Evolutionary conservation across 2,888 invertebrate species (phyloP).

Genomic region (Cacoxenus indagator): DNA sequence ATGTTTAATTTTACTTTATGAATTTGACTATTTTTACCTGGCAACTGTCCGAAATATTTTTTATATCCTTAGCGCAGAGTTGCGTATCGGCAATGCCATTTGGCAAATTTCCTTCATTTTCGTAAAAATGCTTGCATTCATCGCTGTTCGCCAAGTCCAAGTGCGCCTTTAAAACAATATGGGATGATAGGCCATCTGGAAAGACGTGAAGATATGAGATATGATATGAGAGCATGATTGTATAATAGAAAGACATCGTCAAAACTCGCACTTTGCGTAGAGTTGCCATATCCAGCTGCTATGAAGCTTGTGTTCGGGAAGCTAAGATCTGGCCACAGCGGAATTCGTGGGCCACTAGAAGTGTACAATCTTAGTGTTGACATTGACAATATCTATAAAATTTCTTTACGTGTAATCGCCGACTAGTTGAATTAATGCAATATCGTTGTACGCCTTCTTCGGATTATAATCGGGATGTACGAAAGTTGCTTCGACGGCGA

Average conservation of each 20-base stretch:
- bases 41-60: constrained; percentile 5
- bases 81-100: constrained; percentile 34
- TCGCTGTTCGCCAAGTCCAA: constrained; percentile 25
- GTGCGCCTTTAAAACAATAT: constrained; percentile 27
- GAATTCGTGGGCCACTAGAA: background rate
- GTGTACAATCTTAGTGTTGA: background rate
- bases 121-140: constrained; percentile 23
- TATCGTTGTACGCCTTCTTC: background rate
- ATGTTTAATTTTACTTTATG: background rate
- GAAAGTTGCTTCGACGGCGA: background rate
- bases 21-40: background rate
- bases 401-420: background rate
- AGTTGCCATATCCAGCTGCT: constrained; percentile 74
- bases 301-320: constrained; percentile 67
- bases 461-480: background rate
- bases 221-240: background rate
- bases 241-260: background rate
- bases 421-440: background rate
- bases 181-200: constrained; percentile 36
- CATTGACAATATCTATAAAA: background rate
- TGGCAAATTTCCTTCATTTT: constrained; percentile 11
- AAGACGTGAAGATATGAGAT: background rate
- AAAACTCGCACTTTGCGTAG: constrained; percentile 50
- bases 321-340: constrained; percentile 47
- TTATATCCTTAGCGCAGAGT: constrained; percentile 33